These are phyloP conservation scores for Brevimyrus niger DNA, from an alignment of 2,113 vertebrate species.

Conservation along the genomic window DNA sequence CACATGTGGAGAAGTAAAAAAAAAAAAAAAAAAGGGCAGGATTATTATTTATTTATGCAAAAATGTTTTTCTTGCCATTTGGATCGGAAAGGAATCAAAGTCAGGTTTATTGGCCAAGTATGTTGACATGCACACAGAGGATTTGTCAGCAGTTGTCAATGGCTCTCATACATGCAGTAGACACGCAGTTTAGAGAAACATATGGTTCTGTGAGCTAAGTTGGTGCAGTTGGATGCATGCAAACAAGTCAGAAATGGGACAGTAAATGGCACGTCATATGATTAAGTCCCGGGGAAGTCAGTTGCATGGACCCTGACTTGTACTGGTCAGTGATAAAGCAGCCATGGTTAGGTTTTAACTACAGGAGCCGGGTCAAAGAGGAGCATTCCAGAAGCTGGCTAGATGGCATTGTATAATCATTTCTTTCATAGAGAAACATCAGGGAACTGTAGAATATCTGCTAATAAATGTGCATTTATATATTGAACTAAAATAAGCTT, in stretches of 20 bases:
- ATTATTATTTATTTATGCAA: neutral
- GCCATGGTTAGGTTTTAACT: neutral
- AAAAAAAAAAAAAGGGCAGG: neutral
- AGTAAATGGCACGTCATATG: neutral
- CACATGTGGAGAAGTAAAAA: neutral
- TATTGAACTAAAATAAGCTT: neutral
- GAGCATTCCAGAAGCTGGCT: neutral
- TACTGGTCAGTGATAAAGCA: neutral
- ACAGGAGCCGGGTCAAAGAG: neutral
- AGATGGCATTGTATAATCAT: neutral
- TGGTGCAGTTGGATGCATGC: neutral
- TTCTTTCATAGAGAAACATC: neutral
- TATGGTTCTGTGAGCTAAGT: neutral
- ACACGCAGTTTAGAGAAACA: neutral
- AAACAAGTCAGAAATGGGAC: neutral
- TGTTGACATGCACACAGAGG: neutral
- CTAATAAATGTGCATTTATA: neutral
- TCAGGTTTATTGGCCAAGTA: neutral
- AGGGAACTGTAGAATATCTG: neutral
- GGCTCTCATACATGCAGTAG: neutral
- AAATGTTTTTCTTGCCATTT: neutral
- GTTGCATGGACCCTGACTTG: neutral
- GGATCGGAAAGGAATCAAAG: neutral
- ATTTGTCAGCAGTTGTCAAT: neutral
- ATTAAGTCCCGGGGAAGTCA: neutral